Base-by-base conservation (phyloP, 2,797 vertebrate species). In the Etheostoma perlongum region DNA sequence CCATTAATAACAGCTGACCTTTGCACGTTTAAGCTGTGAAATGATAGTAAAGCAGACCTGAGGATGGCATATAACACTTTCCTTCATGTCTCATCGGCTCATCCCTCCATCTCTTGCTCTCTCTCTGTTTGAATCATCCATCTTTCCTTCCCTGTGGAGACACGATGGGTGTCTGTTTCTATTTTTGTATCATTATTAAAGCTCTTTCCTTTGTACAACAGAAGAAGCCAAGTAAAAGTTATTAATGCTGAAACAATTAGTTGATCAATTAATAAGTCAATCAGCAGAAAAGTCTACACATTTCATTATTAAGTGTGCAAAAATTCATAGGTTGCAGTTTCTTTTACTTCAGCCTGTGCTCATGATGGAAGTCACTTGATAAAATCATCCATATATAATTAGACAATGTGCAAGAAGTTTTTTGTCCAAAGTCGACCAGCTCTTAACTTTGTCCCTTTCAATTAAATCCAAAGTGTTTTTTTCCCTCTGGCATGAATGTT, bases 1-100 rank as follows among this genome's bases (percentile, higher is more conserved):
- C 86, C 86, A 70, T 90, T 89, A 92, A 91, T 90, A 92, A 93
- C 85, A 77, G 83, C 80, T 88, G 91, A 92, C 92, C 91, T 93
- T 93, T 92, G 85, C 86, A 88, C 74, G 54, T 91, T 91, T 88
- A 88, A 83, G 85, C 88, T 89, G 88, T 88, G 86, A 90, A 92
- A 91, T 90, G 81, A 92, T 86, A 77, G 83, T 73, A 72, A 76
- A 89, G 83, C 84, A 78, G 84, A 88, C 81, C 79, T 33, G 74
- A 86, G 88, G 83, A 83, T 13, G 70, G 16, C 70, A 33, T 2
- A 64, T 85, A 80, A 53, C 84, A 80, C 85, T 67, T 49, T 25
- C 46, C 73, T 86, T 47, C 66, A 44, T 63, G 63, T 73, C 59
- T 54, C 60, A 33, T 72, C 59, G 58, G 9, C 52, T 46, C 58